Percentiles rank a stretch among this genome's conserved stretches.
Evolutionary conservation across 2,888 invertebrate genomes (phyloP).

Genomic region (Alitta virens): DNA sequence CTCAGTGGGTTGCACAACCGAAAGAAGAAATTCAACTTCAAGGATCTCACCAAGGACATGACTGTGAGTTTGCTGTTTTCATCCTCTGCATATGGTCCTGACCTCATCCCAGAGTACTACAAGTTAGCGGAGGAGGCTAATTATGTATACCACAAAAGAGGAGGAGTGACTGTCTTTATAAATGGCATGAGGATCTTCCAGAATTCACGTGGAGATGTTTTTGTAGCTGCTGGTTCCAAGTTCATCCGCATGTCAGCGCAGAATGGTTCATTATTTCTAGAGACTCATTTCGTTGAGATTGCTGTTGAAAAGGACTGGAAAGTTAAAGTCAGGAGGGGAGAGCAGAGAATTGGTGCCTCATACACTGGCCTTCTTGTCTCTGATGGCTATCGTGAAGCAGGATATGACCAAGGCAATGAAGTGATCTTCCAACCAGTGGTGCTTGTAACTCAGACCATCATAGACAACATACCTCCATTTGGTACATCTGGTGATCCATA

Average conservation of each 20-base stretch:
- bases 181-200: slow-evolving; percentile 55
- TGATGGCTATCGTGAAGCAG: slow-evolving; percentile 25
- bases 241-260: slow-evolving; percentile 51
- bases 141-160: slow-evolving; percentile 46
- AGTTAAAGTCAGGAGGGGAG: slow-evolving; percentile 41
- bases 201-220: slow-evolving; percentile 51
- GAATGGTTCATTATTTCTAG: slow-evolving; percentile 44
- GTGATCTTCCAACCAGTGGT: slow-evolving; percentile 24
- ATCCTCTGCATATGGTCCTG: slow-evolving; percentile 48
- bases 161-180: slow-evolving; percentile 48
- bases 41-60: slow-evolving; percentile 51
- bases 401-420: slow-evolving; percentile 24
- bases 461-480: not conserved
- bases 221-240: slow-evolving; percentile 54
- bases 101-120: slow-evolving; percentile 45
- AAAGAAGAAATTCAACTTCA: slow-evolving; percentile 31
- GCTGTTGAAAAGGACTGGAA: slow-evolving; percentile 52
- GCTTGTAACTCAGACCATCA: not conserved
- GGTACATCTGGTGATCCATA: too few relatives aligned
- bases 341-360: slow-evolving; percentile 38
- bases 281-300: slow-evolving; percentile 54
- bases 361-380: slow-evolving; percentile 19
- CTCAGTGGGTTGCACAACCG: slow-evolving; percentile 33
- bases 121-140: slow-evolving; percentile 49
- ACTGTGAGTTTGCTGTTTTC: slow-evolving; percentile 51